Percentiles rank a stretch among this genome's conserved stretches.
Conservation (phyloP, 2,113 vertebrate species). For the Phycodurus eques region DNA sequence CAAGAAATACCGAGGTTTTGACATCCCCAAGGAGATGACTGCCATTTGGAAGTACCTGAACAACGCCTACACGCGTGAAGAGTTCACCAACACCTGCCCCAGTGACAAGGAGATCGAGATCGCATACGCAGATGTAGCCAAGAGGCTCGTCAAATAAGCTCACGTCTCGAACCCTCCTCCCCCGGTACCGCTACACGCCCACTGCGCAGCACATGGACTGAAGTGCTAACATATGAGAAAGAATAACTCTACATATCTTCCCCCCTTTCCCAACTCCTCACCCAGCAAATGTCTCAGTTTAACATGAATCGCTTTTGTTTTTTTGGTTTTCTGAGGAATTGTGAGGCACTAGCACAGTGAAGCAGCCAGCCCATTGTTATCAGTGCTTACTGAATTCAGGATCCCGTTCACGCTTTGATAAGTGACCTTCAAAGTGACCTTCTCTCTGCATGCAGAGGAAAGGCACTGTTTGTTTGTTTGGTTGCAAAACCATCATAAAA, state of each 20-base stretch:
- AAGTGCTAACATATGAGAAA: constrained; percentile 58
- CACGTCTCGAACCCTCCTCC: neutral
- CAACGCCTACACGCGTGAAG: constrained; percentile 88
- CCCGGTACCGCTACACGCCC: neutral
- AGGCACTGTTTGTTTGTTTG: constrained; percentile 19
- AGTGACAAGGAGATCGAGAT: constrained; percentile 97
- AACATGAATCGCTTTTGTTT: constrained; percentile 16
- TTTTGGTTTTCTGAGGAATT: constrained; percentile 31
- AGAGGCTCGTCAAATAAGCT: constrained; percentile 91
- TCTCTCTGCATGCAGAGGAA: constrained; percentile 18
- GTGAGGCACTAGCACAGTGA: neutral
- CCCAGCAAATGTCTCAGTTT: constrained; percentile 22
- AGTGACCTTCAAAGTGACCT: constrained; percentile 61
- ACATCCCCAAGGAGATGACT: constrained; percentile 91
- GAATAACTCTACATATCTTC: constrained; percentile 62
- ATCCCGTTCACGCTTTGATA: constrained; percentile 32
- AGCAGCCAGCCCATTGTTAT: constrained; percentile 25
- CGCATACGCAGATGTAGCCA: constrained; percentile 94
- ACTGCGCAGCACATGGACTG: constrained; percentile 49
- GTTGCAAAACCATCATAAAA: constrained; percentile 3
- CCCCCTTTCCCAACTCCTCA: constrained; percentile 50
- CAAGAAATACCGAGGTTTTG: constrained; percentile 93
- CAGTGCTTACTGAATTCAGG: constrained; percentile 31
- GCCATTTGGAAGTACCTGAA: constrained; percentile 95
- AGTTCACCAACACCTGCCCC: constrained; percentile 98